These are phyloP conservation scores for Spialia ferax DNA, from an alignment of 2,888 invertebrate genomes.

Conservation along the genomic window DNA sequence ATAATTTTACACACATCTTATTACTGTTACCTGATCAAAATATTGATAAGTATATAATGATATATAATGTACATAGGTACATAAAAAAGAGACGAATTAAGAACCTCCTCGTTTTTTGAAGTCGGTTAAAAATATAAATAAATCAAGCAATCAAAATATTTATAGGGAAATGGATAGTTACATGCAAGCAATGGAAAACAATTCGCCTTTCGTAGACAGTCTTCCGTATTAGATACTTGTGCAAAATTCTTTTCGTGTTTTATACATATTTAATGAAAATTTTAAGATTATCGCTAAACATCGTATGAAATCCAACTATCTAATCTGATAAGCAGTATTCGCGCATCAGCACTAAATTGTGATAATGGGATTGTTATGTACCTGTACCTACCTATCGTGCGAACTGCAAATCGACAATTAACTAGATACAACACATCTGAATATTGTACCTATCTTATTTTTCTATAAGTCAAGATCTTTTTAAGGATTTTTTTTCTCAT, in stretches of 20 bases:
- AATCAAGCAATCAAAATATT: neutral
- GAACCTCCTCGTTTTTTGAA: too few relatives aligned
- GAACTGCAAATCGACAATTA: neutral
- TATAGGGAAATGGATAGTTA: neutral
- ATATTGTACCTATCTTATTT: neutral
- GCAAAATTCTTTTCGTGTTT: neutral
- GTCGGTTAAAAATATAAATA: neutral
- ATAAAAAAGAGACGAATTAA: too few relatives aligned
- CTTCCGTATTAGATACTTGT: neutral
- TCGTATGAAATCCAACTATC: conserved; percentile 6
- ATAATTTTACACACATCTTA: neutral
- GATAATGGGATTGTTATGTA: neutral
- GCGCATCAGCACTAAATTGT: neutral
- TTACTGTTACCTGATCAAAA: conserved; percentile 26
- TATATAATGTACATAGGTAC: too few relatives aligned
- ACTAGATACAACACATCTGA: neutral
- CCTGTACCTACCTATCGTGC: neutral
- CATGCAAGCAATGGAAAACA: neutral
- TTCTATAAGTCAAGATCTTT: neutral
- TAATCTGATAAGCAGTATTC: conserved; percentile 12
- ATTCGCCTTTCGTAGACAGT: too few relatives aligned
- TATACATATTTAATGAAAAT: neutral
- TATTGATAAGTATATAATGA: neutral
- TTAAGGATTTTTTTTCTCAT: neutral
- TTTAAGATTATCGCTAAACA: neutral